Evolutionary conservation across 2,113 vertebrate genomes (phyloP).

Genomic region (Zingel zingel): DNA sequence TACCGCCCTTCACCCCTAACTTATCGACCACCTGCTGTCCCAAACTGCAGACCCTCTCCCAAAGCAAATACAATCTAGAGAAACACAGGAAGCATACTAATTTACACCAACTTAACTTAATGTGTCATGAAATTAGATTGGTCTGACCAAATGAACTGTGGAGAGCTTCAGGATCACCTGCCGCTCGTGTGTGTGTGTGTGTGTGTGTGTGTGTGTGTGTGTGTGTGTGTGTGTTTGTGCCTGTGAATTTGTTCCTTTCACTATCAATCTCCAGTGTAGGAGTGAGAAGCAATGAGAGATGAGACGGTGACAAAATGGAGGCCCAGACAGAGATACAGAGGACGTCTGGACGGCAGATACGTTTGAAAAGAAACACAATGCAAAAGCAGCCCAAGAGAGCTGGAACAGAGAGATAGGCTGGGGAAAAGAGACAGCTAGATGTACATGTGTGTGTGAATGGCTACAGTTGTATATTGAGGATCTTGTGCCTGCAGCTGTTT

Average conservation of each 20-base stretch:
- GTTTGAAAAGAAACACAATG: constrained; percentile 46
- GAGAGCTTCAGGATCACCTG: constrained; percentile 47
- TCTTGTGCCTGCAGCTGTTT: constrained; percentile 47
- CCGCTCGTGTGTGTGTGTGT: constrained; percentile 17
- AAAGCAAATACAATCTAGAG: constrained; percentile 62
- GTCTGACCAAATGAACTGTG: constrained; percentile 66
- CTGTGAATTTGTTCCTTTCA: constrained; percentile 7
- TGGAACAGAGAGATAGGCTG: constrained; percentile 43
- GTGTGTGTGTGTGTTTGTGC: neutral
- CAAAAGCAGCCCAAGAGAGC: constrained; percentile 20
- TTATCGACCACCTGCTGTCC: constrained; percentile 77
- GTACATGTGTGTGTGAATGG: neutral
- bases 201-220: neutral
- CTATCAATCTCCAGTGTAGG: neutral
- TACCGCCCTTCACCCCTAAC: constrained; percentile 57
- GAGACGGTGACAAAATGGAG: constrained; percentile 32
- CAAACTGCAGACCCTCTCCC: constrained; percentile 43
- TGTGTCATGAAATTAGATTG: constrained; percentile 77
- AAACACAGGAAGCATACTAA: constrained; percentile 65
- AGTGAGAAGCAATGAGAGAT: constrained; percentile 11
- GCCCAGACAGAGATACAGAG: constrained; percentile 27
- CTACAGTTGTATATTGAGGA: neutral
- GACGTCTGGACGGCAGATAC: constrained; percentile 49
- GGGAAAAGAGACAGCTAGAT: constrained; percentile 18
- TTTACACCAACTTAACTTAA: constrained; percentile 69